Evolutionary conservation across 2,888 invertebrate species (phyloP).

Genomic region (Orchesella flavescens): DNA sequence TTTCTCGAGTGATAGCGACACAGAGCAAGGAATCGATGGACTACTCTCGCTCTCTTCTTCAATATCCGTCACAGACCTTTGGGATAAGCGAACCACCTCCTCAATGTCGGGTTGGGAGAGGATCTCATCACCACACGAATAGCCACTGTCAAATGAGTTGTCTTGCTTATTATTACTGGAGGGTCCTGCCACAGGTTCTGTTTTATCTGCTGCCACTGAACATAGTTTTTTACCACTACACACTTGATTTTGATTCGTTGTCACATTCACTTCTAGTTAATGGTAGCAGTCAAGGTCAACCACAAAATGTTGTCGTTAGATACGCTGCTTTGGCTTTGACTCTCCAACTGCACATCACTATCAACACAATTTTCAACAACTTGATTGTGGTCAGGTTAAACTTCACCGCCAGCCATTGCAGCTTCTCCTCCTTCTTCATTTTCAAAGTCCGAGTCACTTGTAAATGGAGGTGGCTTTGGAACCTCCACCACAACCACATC

Average conservation of each 20-base stretch:
- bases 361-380: too few relatives aligned
- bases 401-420: neutral
- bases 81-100: slow-evolving; percentile 34
- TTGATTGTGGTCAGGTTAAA: too few relatives aligned
- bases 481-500: slow-evolving; percentile 13
- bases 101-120: slow-evolving; percentile 51
- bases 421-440: neutral
- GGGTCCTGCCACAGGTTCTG: too few relatives aligned
- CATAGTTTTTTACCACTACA: neutral
- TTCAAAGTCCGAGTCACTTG: slow-evolving; percentile 4
- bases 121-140: slow-evolving; percentile 42
- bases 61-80: neutral
- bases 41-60: too few relatives aligned
- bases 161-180: neutral
- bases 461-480: slow-evolving; percentile 10
- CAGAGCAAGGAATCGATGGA: too few relatives aligned
- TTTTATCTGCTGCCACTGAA: too few relatives aligned
- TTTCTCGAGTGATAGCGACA: slow-evolving; percentile 24
- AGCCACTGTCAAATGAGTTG: neutral
- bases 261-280: neutral
- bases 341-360: too few relatives aligned
- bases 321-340: neutral
- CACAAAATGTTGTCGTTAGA: neutral
- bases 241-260: neutral
- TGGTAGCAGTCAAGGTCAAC: neutral